Evolutionary conservation across 2,888 invertebrate species (phyloP).

Genomic region (Trimorus sp.): DNA sequence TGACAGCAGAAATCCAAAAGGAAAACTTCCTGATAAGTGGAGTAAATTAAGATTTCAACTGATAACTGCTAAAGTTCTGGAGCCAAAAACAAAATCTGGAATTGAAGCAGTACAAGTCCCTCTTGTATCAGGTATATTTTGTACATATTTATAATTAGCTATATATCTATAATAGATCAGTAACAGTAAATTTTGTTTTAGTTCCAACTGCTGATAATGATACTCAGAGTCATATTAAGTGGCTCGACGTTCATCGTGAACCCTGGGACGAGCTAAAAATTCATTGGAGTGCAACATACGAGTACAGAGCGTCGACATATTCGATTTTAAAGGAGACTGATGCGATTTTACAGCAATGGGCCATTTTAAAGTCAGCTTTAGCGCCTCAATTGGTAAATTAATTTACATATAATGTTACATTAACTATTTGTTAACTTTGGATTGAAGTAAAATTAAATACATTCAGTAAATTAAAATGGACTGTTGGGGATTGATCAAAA

Average conservation of each 20-base stretch:
- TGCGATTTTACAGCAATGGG: too few species aligned
- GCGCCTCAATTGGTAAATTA: too few species aligned
- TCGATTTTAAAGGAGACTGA: conserved; percentile 2
- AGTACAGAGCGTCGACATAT: neutral
- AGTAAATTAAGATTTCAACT: neutral
- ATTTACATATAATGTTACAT: too few species aligned
- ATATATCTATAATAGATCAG: neutral
- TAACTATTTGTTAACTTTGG: too few species aligned
- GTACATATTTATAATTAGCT: neutral
- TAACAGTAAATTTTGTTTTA: neutral
- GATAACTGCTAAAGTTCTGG: conserved; percentile 2
- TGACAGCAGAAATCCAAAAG: neutral
- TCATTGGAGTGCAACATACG: neutral
- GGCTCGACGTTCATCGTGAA: conserved; percentile 1
- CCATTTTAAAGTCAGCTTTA: too few species aligned
- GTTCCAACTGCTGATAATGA: neutral
- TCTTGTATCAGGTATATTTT: neutral
- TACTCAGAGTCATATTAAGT: neutral
- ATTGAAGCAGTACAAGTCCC: neutral
- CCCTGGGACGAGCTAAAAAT: neutral
- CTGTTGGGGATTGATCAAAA: too few species aligned
- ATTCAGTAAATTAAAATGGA: too few species aligned
- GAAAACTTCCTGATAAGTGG: conserved; percentile 2
- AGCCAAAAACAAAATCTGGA: neutral
- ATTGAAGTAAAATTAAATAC: too few species aligned